A percentile compares a stretch with the other conserved stretches of the same genome.
Conservation (phyloP, 2,113 vertebrate species). For the Pontoporia blainvillei region DNA sequence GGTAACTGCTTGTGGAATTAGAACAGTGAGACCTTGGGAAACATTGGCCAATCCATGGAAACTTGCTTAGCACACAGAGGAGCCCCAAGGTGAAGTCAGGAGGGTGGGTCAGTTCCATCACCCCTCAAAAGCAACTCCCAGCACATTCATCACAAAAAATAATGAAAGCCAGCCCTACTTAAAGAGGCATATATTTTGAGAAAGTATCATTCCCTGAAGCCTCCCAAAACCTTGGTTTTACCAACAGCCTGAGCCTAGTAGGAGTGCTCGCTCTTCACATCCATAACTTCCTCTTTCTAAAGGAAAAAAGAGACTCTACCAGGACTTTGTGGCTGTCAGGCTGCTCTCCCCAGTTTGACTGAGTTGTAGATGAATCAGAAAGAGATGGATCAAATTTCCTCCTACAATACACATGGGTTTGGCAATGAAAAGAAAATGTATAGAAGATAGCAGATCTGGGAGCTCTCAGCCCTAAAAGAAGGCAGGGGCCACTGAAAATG, state of each 20-base stretch:
- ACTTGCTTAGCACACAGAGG: background rate
- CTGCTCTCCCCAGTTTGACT: background rate
- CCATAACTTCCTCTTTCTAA: background rate
- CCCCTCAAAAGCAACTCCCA: background rate
- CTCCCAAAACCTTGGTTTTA: background rate
- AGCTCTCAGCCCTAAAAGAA: background rate
- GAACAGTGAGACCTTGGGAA: slow-evolving; percentile 31
- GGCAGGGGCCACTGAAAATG: background rate
- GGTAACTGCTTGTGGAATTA: slow-evolving; percentile 31
- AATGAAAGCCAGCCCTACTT: background rate
- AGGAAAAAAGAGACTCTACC: background rate
- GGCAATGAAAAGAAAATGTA: slow-evolving; percentile 31
- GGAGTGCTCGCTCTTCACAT: background rate
- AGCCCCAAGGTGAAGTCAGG: background rate
- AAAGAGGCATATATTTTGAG: background rate
- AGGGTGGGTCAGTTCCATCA: background rate
- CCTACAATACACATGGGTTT: slow-evolving; percentile 4
- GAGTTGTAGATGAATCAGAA: slow-evolving; percentile 35
- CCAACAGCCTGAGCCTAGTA: background rate
- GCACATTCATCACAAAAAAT: background rate
- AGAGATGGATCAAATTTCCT: slow-evolving; percentile 32
- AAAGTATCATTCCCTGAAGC: background rate
- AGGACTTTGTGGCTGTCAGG: background rate
- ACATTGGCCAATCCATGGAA: background rate
- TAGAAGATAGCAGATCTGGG: background rate